phyloP scores from a whole-genome alignment of 2,888 invertebrate species.

The Phalera bucephala region DNA sequence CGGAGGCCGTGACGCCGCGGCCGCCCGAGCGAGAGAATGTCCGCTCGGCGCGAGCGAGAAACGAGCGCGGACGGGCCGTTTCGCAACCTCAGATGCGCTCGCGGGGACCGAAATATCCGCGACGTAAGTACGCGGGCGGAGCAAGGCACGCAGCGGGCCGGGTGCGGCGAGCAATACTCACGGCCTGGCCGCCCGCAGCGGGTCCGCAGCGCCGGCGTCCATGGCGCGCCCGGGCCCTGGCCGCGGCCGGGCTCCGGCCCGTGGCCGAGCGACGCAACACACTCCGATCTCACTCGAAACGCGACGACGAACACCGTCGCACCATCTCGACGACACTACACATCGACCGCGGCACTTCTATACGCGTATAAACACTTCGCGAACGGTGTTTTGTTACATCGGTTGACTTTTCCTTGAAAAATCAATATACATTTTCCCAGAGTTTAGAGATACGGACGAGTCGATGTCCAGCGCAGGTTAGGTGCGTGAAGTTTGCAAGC shows the following conservation, averaged over 20 bases:
- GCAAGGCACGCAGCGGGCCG: constrained; percentile 35
- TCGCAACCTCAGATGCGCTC: constrained; percentile 76
- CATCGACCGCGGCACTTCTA: constrained; percentile 74
- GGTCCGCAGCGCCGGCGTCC: constrained; percentile 78
- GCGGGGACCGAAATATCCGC: constrained; percentile 73
- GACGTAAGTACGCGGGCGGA: constrained; percentile 57
- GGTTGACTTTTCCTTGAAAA: constrained; percentile 84
- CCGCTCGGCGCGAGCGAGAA: constrained; percentile 67
- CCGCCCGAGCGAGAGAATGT: constrained; percentile 78
- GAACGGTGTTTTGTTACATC: constrained; percentile 82
- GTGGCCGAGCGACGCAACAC: constrained; percentile 79
- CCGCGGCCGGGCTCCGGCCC: constrained; percentile 79
- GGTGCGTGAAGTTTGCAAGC: constrained; percentile 84
- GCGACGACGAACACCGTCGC: constrained; percentile 77
- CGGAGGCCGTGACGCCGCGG: constrained; percentile 79
- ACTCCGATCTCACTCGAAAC: constrained; percentile 78
- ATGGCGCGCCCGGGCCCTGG: constrained; percentile 80
- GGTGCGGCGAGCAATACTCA: constrained; percentile 63
- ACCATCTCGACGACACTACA: constrained; percentile 80
- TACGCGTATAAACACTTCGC: constrained; percentile 81
- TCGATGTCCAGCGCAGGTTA: constrained; percentile 85
- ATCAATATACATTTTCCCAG: constrained; percentile 84
- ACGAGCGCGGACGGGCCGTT: constrained; percentile 67
- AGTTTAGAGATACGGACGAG: constrained; percentile 81
- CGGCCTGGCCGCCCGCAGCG: constrained; percentile 80